phyloP scores from a whole-genome alignment of 1,140 invertebrate species.

The Rhynchophorus ferrugineus region DNA sequence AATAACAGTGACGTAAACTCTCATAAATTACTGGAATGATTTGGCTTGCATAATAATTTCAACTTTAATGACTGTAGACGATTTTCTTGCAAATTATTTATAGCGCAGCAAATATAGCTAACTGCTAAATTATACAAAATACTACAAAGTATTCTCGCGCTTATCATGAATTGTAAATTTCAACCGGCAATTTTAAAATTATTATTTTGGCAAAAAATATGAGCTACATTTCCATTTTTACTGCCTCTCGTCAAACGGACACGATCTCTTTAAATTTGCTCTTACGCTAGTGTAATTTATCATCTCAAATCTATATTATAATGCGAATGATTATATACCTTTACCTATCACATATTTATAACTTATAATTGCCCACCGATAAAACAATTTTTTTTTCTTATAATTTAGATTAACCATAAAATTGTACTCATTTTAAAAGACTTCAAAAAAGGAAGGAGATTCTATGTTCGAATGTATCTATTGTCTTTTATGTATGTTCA shows the following conservation, averaged over 20 bases:
- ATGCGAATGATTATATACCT: no score
- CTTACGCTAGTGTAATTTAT: no score
- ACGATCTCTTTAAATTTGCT: no score
- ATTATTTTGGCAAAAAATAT: not conserved
- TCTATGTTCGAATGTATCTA: no score
- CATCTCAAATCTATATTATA: no score
- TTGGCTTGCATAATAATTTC: constrained; percentile 10
- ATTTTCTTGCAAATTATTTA: constrained; percentile 11
- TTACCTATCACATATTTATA: no score
- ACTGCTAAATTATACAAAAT: constrained; percentile 7
- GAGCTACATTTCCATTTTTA: constrained; percentile 1
- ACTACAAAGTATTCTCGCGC: not conserved
- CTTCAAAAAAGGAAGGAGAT: no score
- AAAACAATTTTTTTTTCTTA: no score
- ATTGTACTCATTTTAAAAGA: no score
- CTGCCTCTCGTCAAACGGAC: not conserved
- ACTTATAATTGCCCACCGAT: no score
- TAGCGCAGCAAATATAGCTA: constrained; percentile 8
- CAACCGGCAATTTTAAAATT: constrained; percentile 1
- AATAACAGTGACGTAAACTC: constrained; percentile 11
- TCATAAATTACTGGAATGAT: constrained; percentile 12
- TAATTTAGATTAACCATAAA: no score
- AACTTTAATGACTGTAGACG: constrained; percentile 11
- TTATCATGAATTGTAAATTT: constrained; percentile 7
- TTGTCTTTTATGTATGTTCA: no score